A percentile compares a stretch with the other conserved stretches of the same genome.
Conservation (phyloP, 1,140 invertebrate species). For the Thaumatotibia leucotreta region DNA sequence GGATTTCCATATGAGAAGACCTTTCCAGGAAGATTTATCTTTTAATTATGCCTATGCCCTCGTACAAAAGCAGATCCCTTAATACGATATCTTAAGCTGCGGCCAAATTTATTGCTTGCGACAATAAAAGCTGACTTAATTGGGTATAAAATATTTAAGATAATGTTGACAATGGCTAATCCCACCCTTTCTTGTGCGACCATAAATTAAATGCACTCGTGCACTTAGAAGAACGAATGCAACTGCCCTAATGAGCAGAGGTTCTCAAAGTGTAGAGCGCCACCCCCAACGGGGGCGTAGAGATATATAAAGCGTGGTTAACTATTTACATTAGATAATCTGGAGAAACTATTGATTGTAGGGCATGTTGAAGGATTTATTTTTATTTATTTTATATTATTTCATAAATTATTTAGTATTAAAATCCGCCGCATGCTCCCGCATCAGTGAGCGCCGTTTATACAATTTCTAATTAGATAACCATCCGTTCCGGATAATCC, state of each 20-base stretch:
- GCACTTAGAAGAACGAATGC: constrained; percentile 40
- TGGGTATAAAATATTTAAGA: constrained; percentile 63
- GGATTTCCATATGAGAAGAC: neutral
- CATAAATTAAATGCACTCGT: constrained; percentile 62
- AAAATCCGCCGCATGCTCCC: too few species aligned
- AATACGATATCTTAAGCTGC: constrained; percentile 26
- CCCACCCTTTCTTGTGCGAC: constrained; percentile 54
- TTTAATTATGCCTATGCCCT: constrained; percentile 27
- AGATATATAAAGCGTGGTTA: too few species aligned
- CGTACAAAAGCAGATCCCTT: constrained; percentile 17
- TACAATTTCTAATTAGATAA: too few species aligned
- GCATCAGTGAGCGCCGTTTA: too few species aligned
- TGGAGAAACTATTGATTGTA: too few species aligned
- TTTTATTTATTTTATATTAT: too few species aligned
- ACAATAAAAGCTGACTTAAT: constrained; percentile 53
- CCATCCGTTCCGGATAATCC: too few species aligned
- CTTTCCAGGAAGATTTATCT: constrained; percentile 25
- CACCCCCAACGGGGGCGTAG: too few species aligned
- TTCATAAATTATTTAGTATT: too few species aligned
- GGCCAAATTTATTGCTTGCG: constrained; percentile 44
- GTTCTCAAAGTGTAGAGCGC: too few species aligned
- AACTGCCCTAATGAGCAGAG: constrained; percentile 43
- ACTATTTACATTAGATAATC: too few species aligned
- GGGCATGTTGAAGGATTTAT: too few species aligned
- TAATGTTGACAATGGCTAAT: constrained; percentile 64